Percentiles rank a stretch among this genome's conserved stretches.
These are phyloP conservation scores for Aspidiotus rigidus DNA, from an alignment of 2,888 invertebrate species.

Conservation along the genomic window DNA sequence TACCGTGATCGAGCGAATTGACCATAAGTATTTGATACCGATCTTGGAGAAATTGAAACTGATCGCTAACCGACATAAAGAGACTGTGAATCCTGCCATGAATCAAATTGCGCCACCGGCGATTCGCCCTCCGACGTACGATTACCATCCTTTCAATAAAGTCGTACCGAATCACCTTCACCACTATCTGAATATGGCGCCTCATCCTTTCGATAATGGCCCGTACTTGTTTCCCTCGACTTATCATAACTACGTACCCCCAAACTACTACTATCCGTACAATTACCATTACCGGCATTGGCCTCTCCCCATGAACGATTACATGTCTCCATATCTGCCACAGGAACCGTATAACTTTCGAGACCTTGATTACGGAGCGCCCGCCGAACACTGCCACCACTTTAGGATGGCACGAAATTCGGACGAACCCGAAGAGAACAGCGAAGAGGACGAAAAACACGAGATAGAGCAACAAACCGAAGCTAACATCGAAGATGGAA, in stretches of 20 bases:
- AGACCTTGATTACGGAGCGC: conserved; percentile 53
- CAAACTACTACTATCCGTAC: background rate
- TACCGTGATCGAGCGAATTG: background rate
- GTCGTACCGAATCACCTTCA: background rate
- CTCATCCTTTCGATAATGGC: background rate
- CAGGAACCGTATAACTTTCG: conserved; percentile 51
- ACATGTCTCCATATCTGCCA: conserved; percentile 50
- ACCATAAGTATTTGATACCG: conserved; percentile 14
- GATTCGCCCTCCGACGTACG: background rate
- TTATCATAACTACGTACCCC: background rate
- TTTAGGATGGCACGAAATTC: background rate
- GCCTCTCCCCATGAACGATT: conserved; percentile 48
- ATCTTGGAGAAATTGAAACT: conserved; percentile 18
- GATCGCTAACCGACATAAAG: background rate
- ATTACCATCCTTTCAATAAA: background rate
- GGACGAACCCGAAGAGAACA: background rate
- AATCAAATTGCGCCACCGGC: background rate
- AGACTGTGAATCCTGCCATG: background rate
- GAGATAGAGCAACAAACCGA: background rate
- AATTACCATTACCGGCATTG: conserved; percentile 21
- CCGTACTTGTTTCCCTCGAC: background rate
- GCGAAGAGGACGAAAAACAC: background rate
- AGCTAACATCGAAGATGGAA: background rate
- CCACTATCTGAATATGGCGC: background rate
- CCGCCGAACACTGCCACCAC: conserved; percentile 47